Base-by-base conservation (phyloP, 2,797 vertebrate genomes). In the Amblyopsis hoosieri region DNA sequence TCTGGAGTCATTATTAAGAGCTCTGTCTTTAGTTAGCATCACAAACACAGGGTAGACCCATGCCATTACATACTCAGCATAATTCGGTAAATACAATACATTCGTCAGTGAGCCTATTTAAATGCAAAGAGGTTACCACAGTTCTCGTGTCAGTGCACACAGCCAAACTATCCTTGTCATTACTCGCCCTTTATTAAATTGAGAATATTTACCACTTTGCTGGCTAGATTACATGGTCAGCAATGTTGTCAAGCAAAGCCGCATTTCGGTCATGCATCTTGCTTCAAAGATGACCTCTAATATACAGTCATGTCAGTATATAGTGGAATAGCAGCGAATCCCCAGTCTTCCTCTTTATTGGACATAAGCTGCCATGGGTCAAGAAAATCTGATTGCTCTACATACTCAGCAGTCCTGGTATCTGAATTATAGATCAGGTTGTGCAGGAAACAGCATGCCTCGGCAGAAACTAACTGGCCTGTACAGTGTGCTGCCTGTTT, bases 381-480 rank as follows among this genome's bases (percentile, higher is more conserved):
- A 69, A 8, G 71, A 31, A 62, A 48, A 79, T 51, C 59, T 64
- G 4, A 66, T 59, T 75, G 62, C 42, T 54, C 23, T 64, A 77
- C 47, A 73, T 72, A 15, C 66, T 78, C 74, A 68, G 67, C 74
- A 64, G 46, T 78, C 76, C 66, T 23, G 51, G 42, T 5, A 37
- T 31, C 76, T 69, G 5, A 76, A 71, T 59, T 69, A 65, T 45
- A 69, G 62, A 62, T 80, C 66, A 62, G 62, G 3, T 74, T 58
- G 49, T 75, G 59, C 52, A 58, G 50, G 48, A 74, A 54, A 62
- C 42, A 37, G 14, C 64, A 46, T 56, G 37, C 59, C 63, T 74
- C 69, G 74, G 62, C 56, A 70, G 57, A 74, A 67, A 59, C 50
- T 67, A 71, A 57, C 59, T 45, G 50, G 46, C 57, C 15, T 52